Evolutionary conservation across 2,113 vertebrate genomes (phyloP).

Genomic region (Sphyrna mokarran): DNA sequence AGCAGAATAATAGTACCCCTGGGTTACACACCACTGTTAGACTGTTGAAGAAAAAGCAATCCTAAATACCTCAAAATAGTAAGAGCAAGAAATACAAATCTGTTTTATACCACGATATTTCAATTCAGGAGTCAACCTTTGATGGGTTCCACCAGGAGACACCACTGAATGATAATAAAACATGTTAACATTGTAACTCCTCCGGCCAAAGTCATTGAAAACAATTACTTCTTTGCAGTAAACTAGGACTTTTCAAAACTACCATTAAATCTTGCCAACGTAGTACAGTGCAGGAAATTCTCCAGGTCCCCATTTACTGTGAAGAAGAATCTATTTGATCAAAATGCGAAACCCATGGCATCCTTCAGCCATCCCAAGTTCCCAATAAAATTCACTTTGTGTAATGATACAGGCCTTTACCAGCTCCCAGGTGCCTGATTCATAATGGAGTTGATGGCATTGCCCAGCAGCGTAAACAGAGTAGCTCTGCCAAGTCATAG

Average conservation of each 20-base stretch:
- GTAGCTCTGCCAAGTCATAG: background rate
- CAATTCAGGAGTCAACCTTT: background rate
- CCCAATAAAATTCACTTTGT: conserved; percentile 18
- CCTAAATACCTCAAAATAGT: background rate
- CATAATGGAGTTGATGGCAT: background rate
- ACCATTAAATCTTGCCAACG: conserved; percentile 5
- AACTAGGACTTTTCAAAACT: conserved; percentile 6
- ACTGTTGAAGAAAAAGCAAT: background rate
- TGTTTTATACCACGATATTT: background rate
- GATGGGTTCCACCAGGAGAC: background rate
- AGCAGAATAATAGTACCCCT: background rate
- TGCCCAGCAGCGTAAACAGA: background rate
- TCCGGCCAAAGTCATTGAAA: conserved; percentile 17
- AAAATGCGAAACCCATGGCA: background rate
- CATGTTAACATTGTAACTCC: background rate
- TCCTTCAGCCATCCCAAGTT: background rate
- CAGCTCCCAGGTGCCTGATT: background rate
- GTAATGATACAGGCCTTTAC: conserved; percentile 1
- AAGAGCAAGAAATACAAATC: conserved; percentile 3
- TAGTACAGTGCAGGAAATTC: background rate
- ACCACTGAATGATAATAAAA: conserved; percentile 25
- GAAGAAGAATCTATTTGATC: background rate
- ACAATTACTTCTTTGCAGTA: conserved; percentile 11
- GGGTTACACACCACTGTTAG: background rate
- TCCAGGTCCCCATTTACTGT: conserved; percentile 26